Evolutionary conservation across 2,113 vertebrate genomes (phyloP), one percentile per base, ranked within the genome.

Genomic region (Rousettus leschenaultii): DNA sequence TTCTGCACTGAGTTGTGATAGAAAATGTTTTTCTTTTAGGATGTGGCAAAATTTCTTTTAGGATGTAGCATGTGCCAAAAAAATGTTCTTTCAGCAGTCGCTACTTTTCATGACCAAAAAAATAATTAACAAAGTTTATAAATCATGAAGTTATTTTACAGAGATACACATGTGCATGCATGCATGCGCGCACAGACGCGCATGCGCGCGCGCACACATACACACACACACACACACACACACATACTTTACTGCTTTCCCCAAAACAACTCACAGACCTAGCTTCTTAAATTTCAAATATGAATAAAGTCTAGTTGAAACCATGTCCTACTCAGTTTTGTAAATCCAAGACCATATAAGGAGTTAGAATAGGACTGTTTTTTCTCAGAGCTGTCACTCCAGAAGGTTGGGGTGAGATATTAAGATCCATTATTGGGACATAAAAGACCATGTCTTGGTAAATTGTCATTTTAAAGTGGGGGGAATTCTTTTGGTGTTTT

Each of bases 21-120:
- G 26, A 59, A 63, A 65, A 92, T 86, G 3, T 59, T 95, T 97
- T 91, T 59, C 40, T 51, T 89, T 95, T 38, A 96, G 33, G 59
- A 65, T 90, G 43, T 82, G 40, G 35, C 35, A 88, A 45, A 80
- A 90, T 95, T 77, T 66, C 57, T 74, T 87, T 94, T 83, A 95
- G 68, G 22, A 80, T 73, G n/a, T 73, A 79, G n/a, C 53, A 88
- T 11, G 35, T 61, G 48, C 22, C 18, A 75, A 51, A 43, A 94
- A 80, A 84, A 51, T 51, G 51, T 51, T 51, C 80, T 24, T 89
- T 83, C 79, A 53, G 53, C 9, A 59, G 51, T 75, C 38, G 79
- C 10, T 92, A 65, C 40, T 89, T 95, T 74, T 63, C 28, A 68
- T 26, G 53, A 71, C 35, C 35, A 86, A 88, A 88, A 51, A 77